Conservation (phyloP, 2,888 invertebrate genomes). For the Caenorhabditis sp. region DNA sequence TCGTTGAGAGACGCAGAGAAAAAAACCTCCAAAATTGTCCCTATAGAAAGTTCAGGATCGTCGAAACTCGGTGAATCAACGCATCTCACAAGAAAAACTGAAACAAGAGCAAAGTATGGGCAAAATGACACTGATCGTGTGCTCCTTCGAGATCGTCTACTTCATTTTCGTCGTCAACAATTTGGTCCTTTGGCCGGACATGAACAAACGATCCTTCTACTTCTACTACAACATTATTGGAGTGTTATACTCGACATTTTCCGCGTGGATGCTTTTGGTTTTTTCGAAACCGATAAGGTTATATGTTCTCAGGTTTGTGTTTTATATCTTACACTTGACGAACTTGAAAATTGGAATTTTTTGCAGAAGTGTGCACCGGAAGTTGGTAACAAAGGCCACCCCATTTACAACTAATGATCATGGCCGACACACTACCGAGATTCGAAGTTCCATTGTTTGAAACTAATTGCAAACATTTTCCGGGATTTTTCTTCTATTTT, state of each 20-base stretch:
- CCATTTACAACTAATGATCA: too few relatives aligned
- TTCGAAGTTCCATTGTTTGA: too few relatives aligned
- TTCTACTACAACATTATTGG: conserved; percentile 36
- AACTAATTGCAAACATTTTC: too few relatives aligned
- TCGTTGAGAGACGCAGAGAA: too few relatives aligned
- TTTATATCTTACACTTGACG: too few relatives aligned
- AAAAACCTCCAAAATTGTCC: too few relatives aligned
- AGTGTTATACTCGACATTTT: conserved; percentile 29
- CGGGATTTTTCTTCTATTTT: too few relatives aligned
- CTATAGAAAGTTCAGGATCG: not conserved
- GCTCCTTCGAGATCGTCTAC: conserved; percentile 26
- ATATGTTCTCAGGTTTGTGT: conserved; percentile 7
- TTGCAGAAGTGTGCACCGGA: too few relatives aligned
- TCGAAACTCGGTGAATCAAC: not conserved
- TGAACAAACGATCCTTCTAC: conserved; percentile 35
- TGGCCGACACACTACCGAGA: too few relatives aligned
- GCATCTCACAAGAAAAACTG: conserved; percentile 10
- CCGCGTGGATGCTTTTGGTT: conserved; percentile 37
- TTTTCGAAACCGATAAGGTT: conserved; percentile 30
- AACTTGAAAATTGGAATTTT: too few relatives aligned
- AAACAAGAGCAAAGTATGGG: conserved; percentile 21
- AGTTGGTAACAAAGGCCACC: too few relatives aligned
- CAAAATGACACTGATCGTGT: conserved; percentile 35
- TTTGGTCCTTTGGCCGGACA: conserved; percentile 13
- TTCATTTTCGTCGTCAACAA: conserved; percentile 29